Evolutionary conservation across 2,888 invertebrate genomes (phyloP), one percentile per base, ranked within the genome.

Genomic region (Cephus pulcher): DNA sequence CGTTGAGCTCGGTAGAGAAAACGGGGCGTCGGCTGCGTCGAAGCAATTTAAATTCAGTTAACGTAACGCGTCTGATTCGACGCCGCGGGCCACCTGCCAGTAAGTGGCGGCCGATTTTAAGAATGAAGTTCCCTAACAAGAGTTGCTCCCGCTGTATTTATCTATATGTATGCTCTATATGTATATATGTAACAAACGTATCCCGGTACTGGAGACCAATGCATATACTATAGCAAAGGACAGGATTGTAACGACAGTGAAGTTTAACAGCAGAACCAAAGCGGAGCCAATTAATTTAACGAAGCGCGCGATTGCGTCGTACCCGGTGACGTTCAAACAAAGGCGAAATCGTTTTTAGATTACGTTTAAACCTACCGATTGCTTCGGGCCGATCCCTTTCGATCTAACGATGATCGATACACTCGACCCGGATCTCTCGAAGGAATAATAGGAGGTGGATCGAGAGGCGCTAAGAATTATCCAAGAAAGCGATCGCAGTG

Each of bases 1-100:
- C 79, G 82, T 23, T 56, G 56, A 56, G 56, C 56, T 56, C 56
- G 23, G 56, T 9, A 56, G 56, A 56, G 56, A 56, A 56, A 56
- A 56, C 56, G 56, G 56, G 56, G 56, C 82, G 81, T 81, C 83
- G 81, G 85, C 81, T 80, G 79, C 77, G 81, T 83, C 78, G 81
- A 80, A 86, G 85, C 89, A 86, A 90, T 90, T 90, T 89, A 89
- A 90, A 90, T 90, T 90, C 90, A 89, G 90, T 90, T 90, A 90
- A 88, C 89, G 89, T 87, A 87, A 88, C 88, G 86, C 89, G 88
- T 89, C 84, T 85, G 89, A 90, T 89, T 89, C 86, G 90, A 89
- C 86, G 89, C 88, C 85, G 83, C 79, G 81, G 85, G 88, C 84
- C 86, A 88, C 88, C 88, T 89, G 89, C 88, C 87, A 83, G 80